Conservation (phyloP, 2,888 invertebrate genomes). For the Drosophila algonquin region DNA sequence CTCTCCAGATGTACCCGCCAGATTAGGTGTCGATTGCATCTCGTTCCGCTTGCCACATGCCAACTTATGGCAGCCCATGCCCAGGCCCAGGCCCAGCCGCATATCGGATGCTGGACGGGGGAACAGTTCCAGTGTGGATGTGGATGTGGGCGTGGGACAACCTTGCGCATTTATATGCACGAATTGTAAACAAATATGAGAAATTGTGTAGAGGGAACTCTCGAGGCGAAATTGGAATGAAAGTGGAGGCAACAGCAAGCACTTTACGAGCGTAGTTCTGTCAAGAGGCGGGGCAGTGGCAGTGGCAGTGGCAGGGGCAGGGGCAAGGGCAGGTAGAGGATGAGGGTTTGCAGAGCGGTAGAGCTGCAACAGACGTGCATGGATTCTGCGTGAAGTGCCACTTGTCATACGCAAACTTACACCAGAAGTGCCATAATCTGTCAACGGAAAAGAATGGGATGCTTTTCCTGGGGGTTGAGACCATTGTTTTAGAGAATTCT, state of each 20-base stretch:
- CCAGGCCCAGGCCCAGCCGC: slow-evolving; percentile 21
- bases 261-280: not conserved
- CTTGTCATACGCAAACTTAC: slow-evolving; percentile 44
- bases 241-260: slow-evolving; percentile 34
- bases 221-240: slow-evolving; percentile 40
- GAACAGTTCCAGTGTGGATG: not conserved
- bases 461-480: no score
- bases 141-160: slow-evolving; percentile 13
- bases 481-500: not conserved
- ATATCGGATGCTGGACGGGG: slow-evolving; percentile 6
- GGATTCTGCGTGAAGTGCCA: slow-evolving; percentile 28
- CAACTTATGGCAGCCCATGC: slow-evolving; percentile 57
- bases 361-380: slow-evolving; percentile 20
- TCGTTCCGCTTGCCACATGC: slow-evolving; percentile 55
- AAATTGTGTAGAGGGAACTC: slow-evolving; percentile 41
- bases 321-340: not conserved
- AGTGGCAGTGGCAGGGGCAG: not conserved
- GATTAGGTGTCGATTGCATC: slow-evolving; percentile 73
- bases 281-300: not conserved
- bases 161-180: slow-evolving; percentile 68
- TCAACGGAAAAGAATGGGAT: slow-evolving; percentile 22
- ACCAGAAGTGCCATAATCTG: slow-evolving; percentile 30
- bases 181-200: slow-evolving; percentile 66
- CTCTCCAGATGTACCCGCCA: slow-evolving; percentile 42
- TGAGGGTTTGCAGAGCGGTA: slow-evolving; percentile 2